Conservation (phyloP, 2,797 vertebrate genomes). For the Poecile montanus region DNA sequence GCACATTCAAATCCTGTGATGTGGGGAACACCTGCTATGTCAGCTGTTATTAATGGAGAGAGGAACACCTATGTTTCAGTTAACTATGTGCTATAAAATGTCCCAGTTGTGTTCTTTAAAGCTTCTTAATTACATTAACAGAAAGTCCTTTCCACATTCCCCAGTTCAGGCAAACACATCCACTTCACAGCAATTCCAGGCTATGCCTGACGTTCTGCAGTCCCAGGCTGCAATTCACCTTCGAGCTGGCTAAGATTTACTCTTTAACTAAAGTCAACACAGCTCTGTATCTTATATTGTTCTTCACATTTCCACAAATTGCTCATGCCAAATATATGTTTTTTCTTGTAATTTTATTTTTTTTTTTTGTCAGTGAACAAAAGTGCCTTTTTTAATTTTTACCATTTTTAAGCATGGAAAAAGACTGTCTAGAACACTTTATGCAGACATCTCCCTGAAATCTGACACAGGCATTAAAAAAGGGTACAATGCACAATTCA, state of each 20-base stretch:
- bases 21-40: neutral
- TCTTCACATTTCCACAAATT: slow-evolving; percentile 49
- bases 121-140: neutral
- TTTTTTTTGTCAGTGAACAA: slow-evolving; percentile 49
- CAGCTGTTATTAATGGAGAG: neutral
- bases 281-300: neutral
- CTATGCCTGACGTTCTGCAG: rapidly evolving
- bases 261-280: neutral
- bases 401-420: slow-evolving; percentile 49
- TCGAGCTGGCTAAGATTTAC: neutral
- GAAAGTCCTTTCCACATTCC: neutral
- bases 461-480: slow-evolving; percentile 51
- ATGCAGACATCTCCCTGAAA: slow-evolving; percentile 56
- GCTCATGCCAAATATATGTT: neutral
- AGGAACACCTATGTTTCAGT: neutral
- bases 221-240: neutral
- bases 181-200: neutral
- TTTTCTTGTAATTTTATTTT: slow-evolving; percentile 24
- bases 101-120: neutral
- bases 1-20: neutral
- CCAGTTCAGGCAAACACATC: neutral
- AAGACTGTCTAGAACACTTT: slow-evolving; percentile 47
- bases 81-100: neutral
- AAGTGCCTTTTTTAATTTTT: neutral
- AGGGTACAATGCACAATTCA: slow-evolving; percentile 56